phyloP scores from a whole-genome alignment of 2,797 vertebrate genomes.

The Perdix hodgsoniae region DNA sequence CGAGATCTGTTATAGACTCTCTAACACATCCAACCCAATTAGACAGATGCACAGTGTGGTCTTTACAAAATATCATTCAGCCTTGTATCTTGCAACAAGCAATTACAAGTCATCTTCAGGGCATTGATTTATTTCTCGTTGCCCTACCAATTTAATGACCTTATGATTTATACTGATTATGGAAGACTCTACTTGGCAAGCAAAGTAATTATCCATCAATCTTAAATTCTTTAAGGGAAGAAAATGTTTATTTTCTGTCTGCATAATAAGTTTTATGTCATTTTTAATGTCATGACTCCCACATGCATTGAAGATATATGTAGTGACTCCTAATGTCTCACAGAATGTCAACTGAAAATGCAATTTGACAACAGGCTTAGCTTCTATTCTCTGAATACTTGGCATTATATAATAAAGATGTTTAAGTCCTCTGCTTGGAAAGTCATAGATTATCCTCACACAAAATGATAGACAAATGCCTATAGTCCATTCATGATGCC shows the following conservation, averaged over 20 bases:
- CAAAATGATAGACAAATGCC: neutral
- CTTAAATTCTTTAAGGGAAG: conserved; percentile 58
- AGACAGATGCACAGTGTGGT: conserved; percentile 45
- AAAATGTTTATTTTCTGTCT: conserved; percentile 76
- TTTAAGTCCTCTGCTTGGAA: neutral
- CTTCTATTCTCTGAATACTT: conserved; percentile 47
- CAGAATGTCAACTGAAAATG: conserved; percentile 42
- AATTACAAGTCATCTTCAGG: conserved; percentile 62
- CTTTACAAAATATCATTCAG: conserved; percentile 60
- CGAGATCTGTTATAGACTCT: conserved; percentile 25
- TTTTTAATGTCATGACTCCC: conserved; percentile 71
- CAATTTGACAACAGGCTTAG: conserved; percentile 36
- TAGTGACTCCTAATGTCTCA: conserved; percentile 36
- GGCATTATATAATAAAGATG: neutral
- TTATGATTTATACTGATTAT: conserved; percentile 65
- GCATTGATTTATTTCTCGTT: conserved; percentile 64
- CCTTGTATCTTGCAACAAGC: conserved; percentile 57
- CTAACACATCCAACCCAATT: conserved; percentile 45
- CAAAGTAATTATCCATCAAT: conserved; percentile 70
- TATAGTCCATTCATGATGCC: neutral
- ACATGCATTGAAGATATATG: conserved; percentile 63
- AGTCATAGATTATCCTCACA: neutral
- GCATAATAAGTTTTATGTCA: conserved; percentile 64
- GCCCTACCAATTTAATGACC: conserved; percentile 64
- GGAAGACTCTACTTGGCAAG: conserved; percentile 49